Base-by-base conservation (phyloP, 2,888 invertebrate genomes). In the Mechanitis mazaeus region DNA sequence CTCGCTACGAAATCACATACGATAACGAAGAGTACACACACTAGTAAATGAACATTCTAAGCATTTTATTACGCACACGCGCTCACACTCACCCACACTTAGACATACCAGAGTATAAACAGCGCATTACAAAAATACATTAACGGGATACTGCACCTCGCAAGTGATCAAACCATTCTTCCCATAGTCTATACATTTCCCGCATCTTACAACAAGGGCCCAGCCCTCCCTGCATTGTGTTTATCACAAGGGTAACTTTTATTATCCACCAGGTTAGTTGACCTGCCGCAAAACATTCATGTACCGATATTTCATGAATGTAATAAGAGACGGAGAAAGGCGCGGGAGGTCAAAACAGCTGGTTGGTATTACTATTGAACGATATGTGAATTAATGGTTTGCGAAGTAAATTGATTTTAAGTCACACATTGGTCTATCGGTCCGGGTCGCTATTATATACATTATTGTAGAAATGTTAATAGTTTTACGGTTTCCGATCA, bases 341-440 rank as follows among this genome's bases (percentile, higher is more conserved):
- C 64, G 71, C 46, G 69, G 69, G 3, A 64, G 82, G 28, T 78
- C 83, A 60, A 45, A 1, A 3, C 55, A 60, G 56, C 45, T 81
- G 81, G 85, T 53, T 62, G 69, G 71, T 70, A 75, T 76, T 80
- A 81, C 80, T 81, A 85, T 82, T 76, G 81, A 80, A 79, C 81
- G 81, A 84, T 80, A 78, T 80, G 81, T 80, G 83, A 84, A 84
- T 85, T 85, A 88, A 89, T 88, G 87, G 84, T 80, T 83, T 79
- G 83, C 79, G 78, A 83, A 84, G 78, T 85, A 84, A 86, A 89
- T 88, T 88, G 88, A 88, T 89, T 88, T 83, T 77, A 71, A 73
- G 75, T 73, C 73, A 72, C 73, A 75, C 73, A 76, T 76, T 77
- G 76, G 56, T 58, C 66, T 65, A 66, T 64, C 67, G 58, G 50